phyloP scores from a whole-genome alignment of 2,797 vertebrate genomes.

The Atherinosoma microstoma region DNA sequence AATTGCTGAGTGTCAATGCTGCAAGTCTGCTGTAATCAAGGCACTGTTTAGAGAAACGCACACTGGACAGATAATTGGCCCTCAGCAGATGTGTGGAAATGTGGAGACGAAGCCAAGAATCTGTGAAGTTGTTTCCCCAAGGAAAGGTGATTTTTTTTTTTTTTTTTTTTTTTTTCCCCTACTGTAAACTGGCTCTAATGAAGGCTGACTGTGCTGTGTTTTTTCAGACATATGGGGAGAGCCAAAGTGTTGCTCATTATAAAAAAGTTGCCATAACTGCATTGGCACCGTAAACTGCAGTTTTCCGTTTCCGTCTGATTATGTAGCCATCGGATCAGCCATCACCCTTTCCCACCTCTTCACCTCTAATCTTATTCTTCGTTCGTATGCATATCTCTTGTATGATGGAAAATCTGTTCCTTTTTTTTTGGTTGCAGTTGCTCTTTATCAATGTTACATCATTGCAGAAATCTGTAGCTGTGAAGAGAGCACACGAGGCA shows the following conservation, averaged over 20 bases:
- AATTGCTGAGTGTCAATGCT: slow-evolving; percentile 63
- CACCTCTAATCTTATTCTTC: slow-evolving; percentile 20
- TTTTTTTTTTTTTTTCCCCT: slow-evolving; percentile 29
- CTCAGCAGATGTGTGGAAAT: slow-evolving; percentile 69
- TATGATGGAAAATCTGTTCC: slow-evolving; percentile 8
- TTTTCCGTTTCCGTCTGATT: slow-evolving; percentile 61
- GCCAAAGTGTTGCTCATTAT: slow-evolving; percentile 75
- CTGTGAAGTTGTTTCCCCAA: slow-evolving; percentile 71
- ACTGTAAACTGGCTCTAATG: slow-evolving; percentile 74
- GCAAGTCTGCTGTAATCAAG: slow-evolving; percentile 69
- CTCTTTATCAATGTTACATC: slow-evolving; percentile 10
- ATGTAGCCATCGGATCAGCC: slow-evolving; percentile 52
- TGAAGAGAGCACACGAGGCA: slow-evolving; percentile 33
- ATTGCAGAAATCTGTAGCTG: slow-evolving; percentile 37
- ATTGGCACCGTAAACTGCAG: slow-evolving; percentile 55
- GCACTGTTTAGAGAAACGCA: slow-evolving; percentile 56
- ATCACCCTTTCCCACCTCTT: slow-evolving; percentile 40
- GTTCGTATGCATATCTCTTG: slow-evolving; percentile 13
- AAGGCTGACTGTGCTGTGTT: slow-evolving; percentile 69
- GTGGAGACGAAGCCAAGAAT: slow-evolving; percentile 54
- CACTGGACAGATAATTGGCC: slow-evolving; percentile 67
- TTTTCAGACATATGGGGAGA: slow-evolving; percentile 67
- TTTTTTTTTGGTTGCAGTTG: slow-evolving; percentile 15
- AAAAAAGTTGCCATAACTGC: slow-evolving; percentile 68
- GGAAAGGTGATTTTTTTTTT: slow-evolving; percentile 48